Evolutionary conservation across 1,140 invertebrate genomes (phyloP), one percentile per base, ranked within the genome.

Genomic region (Zaprionus inermis): DNA sequence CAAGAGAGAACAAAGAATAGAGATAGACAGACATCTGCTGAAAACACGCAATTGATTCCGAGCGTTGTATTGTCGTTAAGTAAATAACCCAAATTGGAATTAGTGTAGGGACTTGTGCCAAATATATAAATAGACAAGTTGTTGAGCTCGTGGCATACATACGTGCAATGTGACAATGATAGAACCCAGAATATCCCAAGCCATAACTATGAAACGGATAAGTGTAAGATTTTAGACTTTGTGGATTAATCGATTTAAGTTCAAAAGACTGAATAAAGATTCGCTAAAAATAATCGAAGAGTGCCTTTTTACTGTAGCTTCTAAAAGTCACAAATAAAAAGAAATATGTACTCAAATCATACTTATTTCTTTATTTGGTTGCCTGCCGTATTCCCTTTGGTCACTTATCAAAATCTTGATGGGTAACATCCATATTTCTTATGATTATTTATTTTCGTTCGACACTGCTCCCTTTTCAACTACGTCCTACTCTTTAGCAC

Each of bases 121-220:
- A 86, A 88, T 64, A 65, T 78, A 51, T 69, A 86, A 86, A 86
- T 83, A 86, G 85, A 86, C 76, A 72, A 74, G 66, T 83, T 59
- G 55, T 59, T 60, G 61, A 79, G 28, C 77, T 76, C 52, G 72
- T 59, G 60, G 36, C 68, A 70, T 34, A 34, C 20, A 51, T 12
- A 51, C 38, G 41, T 30, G 28, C 38, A 28, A 11, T 22, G 44
- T 10, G 18, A 20, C 10, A 49, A 22, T 5, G 44, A 46, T 18
- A 46, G 44, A 46, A 9, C 2, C 9, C 16, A 2, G 12, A 49
- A 12, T 49, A 49, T 61, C 11, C 14, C 12, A 60, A 59, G 38
- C 18, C 46, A 36, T 11, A 9, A 28, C 41, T 46, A 4, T 24
- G 0, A 12, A 55, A 22, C 51, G 30, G 22, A 28, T 61, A 38